These are phyloP conservation scores for Cossypha niveicapilla DNA, from an alignment of 2,797 vertebrate genomes.

Conservation along the genomic window DNA sequence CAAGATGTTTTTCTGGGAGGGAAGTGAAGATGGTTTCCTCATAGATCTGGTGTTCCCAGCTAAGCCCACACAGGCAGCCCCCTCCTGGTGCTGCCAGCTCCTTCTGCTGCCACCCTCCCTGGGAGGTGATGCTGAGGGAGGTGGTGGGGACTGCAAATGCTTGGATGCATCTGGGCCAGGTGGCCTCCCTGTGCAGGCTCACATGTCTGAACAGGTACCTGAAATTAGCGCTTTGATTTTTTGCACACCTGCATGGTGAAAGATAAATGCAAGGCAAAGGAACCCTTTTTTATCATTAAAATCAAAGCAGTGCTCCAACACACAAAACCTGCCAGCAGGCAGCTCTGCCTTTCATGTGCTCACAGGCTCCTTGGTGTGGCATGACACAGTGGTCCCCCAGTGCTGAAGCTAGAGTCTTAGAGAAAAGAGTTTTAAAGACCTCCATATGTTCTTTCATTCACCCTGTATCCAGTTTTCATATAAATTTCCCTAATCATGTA, in stretches of 20 bases:
- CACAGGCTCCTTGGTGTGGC: neutral
- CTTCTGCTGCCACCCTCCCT: neutral
- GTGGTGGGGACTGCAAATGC: neutral
- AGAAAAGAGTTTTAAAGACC: neutral
- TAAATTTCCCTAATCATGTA: neutral
- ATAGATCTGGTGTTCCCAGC: neutral
- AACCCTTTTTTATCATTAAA: slow-evolving; percentile 2
- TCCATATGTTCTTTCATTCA: neutral
- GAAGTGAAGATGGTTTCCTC: neutral
- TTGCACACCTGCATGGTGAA: slow-evolving; percentile 19
- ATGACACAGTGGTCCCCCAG: neutral
- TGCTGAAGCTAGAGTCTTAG: neutral
- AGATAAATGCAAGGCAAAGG: neutral
- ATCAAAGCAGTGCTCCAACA: neutral
- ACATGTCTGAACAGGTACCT: neutral
- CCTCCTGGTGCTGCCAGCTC: neutral
- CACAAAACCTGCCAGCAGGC: neutral
- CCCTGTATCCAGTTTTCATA: neutral
- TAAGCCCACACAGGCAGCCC: neutral
- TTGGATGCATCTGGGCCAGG: neutral
- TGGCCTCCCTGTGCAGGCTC: neutral
- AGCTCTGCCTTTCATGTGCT: neutral
- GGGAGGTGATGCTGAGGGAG: neutral
- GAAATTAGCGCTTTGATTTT: neutral
- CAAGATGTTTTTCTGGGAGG: neutral